Conservation (phyloP, 2,113 vertebrate species). For the Oryctolagus cuniculus region mOryCun1.1 NC_091432.1:105766001-105766500, state of each 20-base stretch:
- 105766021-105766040: constrained; percentile 49
- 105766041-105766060: constrained; percentile 55
- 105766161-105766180: neutral
- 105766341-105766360: constrained; percentile 23
- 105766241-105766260: neutral
- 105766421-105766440: neutral
- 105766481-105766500: neutral
- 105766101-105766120: neutral
- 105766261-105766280: neutral
- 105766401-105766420: neutral
- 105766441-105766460: neutral
- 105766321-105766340: neutral
- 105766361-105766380: neutral
- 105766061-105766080: neutral
- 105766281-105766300: neutral
- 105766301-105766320: neutral
- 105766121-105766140: neutral
- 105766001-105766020: constrained; percentile 96
- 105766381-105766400: neutral
- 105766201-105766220: neutral
- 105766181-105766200: neutral
- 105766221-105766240: neutral
- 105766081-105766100: neutral
- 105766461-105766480: neutral
- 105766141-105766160: neutral